phyloP scores from a whole-genome alignment of 2,797 vertebrate species.

The Macrochelys suwanniensis region DNA sequence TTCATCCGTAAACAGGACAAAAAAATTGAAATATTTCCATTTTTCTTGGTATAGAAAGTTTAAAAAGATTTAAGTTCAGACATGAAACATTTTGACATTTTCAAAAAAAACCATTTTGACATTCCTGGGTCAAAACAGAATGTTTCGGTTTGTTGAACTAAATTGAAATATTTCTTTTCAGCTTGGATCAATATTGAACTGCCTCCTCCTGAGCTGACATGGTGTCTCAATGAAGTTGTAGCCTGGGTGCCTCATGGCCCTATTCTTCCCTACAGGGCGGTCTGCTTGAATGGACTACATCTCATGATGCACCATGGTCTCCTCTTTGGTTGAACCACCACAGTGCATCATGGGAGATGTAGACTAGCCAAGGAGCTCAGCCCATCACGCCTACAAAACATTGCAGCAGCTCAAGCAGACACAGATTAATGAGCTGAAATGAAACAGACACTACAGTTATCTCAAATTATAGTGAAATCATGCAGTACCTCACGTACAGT shows the following conservation, averaged over 20 bases:
- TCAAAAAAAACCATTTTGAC: background rate
- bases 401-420: background rate
- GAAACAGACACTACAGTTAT: background rate
- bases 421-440: background rate
- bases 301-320: background rate
- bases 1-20: background rate
- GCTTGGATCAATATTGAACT: slow-evolving; percentile 48
- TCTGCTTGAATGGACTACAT: background rate
- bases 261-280: slow-evolving; percentile 28
- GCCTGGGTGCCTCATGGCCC: slow-evolving; percentile 34
- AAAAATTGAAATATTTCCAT: background rate
- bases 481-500: background rate
- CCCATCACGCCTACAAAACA: background rate
- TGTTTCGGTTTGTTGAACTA: slow-evolving; percentile 44
- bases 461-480: background rate
- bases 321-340: background rate
- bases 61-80: background rate
- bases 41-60: background rate
- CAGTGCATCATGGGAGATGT: background rate
- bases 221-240: slow-evolving; percentile 57
- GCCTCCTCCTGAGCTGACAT: slow-evolving; percentile 30
- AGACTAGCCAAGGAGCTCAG: background rate
- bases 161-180: slow-evolving; percentile 53
- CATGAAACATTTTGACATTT: background rate
- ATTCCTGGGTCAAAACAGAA: slow-evolving; percentile 37